Evolutionary conservation across 2,888 invertebrate species (phyloP), one percentile per base, ranked within the genome.

Genomic region (Xestoiulus laeticollis): DNA sequence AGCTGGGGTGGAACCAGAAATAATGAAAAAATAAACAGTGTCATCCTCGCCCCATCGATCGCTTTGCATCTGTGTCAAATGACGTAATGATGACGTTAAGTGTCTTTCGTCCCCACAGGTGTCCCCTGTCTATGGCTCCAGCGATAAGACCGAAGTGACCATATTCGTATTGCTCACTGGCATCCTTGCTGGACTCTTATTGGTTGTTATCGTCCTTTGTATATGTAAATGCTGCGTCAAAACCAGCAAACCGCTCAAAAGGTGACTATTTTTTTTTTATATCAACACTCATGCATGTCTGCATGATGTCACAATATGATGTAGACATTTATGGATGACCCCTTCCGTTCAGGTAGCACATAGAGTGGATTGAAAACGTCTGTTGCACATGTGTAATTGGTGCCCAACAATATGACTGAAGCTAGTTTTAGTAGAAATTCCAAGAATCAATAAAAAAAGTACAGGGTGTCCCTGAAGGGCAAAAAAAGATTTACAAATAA

Each of bases 171-270:
- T 92, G 59, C 90, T 92, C 59, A 91, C 91, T 32, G 92, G 92
- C 6, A 91, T 92, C 26, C 90, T 91, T 4, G 92, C 92, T 14
- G 92, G 92, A 14, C 91, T 92, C 44, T 89, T 92, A 87, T 91
- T 92, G n/a, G 92, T 92, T 68, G 90, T 92, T 68, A 90, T 91
- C 44, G 91, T 92, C 89, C 91, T 92, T 88, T 90, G 92, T 87
- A 91, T 91, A 90, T 92, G 92, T 90, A 92, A 92, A 90, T 91
- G 91, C 89, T 92, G 92, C 90, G 90, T 91, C 88, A 91, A 91
- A 87, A 90, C 91, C 87, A 91, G 91, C 88, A 91, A 91, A 89
- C 89, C 89, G 43, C 89, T 90, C 30, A 89, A 89, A 87, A 89
- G 90, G 90, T 90, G 88, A 89, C 33, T 32, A 84, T 85, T 85